phyloP scores from a whole-genome alignment of 2,113 vertebrate genomes.

The Carassius gibelio region DNA sequence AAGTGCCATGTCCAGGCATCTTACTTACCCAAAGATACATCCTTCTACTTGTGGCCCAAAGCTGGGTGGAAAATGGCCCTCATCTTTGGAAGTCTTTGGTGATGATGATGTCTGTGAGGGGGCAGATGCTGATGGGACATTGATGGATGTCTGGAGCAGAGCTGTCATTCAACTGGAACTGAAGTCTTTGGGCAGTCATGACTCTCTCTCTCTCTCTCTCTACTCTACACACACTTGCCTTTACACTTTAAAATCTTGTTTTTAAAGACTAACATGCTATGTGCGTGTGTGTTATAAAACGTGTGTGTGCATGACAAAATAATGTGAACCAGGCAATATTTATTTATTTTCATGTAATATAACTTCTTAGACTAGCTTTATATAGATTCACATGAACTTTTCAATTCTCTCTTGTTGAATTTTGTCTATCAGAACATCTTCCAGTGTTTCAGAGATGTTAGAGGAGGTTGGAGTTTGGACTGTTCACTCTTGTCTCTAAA shows the following conservation, averaged over 20 bases:
- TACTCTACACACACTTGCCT: background rate
- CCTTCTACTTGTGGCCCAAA: slow-evolving; percentile 39
- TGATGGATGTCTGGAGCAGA: slow-evolving; percentile 56
- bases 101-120: slow-evolving; percentile 58
- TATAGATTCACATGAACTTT: background rate
- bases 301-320: background rate
- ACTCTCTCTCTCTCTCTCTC: slow-evolving; percentile 38
- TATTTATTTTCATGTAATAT: background rate
- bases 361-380: background rate
- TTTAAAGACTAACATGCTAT: background rate
- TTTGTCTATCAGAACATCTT: background rate
- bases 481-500: background rate
- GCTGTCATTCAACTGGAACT: slow-evolving; percentile 54
- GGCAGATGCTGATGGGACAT: slow-evolving; percentile 52
- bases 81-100: slow-evolving; percentile 37
- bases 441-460: too few species aligned
- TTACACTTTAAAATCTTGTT: background rate
- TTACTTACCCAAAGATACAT: background rate
- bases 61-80: slow-evolving; percentile 24
- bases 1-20: background rate
- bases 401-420: background rate
- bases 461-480: too few species aligned
- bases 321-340: background rate
- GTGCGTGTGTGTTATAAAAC: background rate
- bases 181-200: slow-evolving; percentile 51